Percentiles rank a stretch among this genome's conserved stretches.
Evolutionary conservation across 2,797 vertebrate genomes (phyloP).

Genomic region (Trichosurus vulpecula): DNA sequence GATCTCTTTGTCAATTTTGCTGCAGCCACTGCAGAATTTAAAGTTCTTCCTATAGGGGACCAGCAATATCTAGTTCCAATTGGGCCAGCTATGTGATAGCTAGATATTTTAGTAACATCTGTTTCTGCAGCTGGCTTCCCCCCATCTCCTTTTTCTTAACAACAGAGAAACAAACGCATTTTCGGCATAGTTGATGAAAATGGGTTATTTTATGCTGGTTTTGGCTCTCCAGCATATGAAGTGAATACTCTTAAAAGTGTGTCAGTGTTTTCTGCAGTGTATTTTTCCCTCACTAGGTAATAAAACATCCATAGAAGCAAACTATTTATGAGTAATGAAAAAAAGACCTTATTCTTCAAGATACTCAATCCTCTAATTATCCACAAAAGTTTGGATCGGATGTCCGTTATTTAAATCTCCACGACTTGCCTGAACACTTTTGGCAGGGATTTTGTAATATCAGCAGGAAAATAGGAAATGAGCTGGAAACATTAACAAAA

Average conservation of each 20-base stretch:
- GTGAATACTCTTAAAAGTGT: neutral
- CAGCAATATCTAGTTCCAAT: slow-evolving; percentile 20
- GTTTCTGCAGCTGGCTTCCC: neutral
- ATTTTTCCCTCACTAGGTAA: slow-evolving; percentile 20
- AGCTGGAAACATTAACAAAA: slow-evolving; percentile 59
- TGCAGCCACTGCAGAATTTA: slow-evolving; percentile 59
- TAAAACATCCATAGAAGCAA: slow-evolving; percentile 55
- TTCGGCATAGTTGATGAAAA: neutral
- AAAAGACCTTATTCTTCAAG: slow-evolving; percentile 58
- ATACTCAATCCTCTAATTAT: slow-evolving; percentile 57
- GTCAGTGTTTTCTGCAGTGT: neutral
- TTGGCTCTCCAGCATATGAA: neutral
- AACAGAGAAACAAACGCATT: neutral
- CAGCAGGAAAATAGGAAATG: slow-evolving; percentile 58
- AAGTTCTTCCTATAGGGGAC: neutral
- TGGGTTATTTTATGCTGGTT: neutral
- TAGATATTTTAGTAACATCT: slow-evolving; percentile 28
- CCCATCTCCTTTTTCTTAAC: slow-evolving; percentile 41
- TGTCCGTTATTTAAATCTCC: slow-evolving; percentile 45
- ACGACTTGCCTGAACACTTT: slow-evolving; percentile 28
- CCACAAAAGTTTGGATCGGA: slow-evolving; percentile 43
- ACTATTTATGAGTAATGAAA: slow-evolving; percentile 53
- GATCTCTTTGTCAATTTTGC: slow-evolving; percentile 34
- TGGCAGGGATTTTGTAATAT: slow-evolving; percentile 56
- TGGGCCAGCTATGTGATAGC: slow-evolving; percentile 3